Percentiles rank a stretch among this genome's conserved stretches.
Evolutionary conservation across 2,797 vertebrate species (phyloP).

Genomic region (Myiotriccus ornatus): DNA sequence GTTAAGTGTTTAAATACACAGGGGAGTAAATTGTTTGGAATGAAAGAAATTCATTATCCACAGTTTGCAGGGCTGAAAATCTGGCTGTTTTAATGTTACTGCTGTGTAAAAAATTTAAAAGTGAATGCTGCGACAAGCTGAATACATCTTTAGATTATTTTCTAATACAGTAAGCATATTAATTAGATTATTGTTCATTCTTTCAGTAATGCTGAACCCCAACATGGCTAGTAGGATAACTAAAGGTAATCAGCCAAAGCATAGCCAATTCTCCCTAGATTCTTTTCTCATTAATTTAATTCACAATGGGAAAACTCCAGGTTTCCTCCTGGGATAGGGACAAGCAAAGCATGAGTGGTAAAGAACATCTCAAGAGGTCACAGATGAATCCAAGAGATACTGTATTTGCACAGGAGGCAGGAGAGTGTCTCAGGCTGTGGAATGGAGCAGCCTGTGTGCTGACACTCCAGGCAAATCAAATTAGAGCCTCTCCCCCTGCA

Average conservation of each 20-base stretch:
- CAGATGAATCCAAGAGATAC: neutral
- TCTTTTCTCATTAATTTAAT: slow-evolving; percentile 48
- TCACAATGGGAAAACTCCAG: neutral
- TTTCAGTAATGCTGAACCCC: neutral
- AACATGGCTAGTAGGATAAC: neutral
- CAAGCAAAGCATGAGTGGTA: neutral
- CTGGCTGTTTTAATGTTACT: slow-evolving; percentile 50
- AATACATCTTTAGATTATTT: neutral
- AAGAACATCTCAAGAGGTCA: neutral
- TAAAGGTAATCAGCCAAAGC: slow-evolving; percentile 38
- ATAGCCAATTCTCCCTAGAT: slow-evolving; percentile 1
- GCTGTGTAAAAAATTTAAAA: neutral
- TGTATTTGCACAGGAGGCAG: neutral
- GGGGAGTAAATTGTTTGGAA: slow-evolving; percentile 54
- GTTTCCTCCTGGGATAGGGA: neutral
- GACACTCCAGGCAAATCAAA: neutral
- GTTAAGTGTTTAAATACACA: slow-evolving; percentile 51
- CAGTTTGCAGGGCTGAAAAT: slow-evolving; percentile 29
- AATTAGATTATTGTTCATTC: slow-evolving; percentile 50
- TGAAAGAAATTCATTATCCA: slow-evolving; percentile 64
- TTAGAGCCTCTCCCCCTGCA: neutral
- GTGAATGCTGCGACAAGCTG: slow-evolving; percentile 30
- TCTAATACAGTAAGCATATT: slow-evolving; percentile 37
- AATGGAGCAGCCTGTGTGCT: neutral
- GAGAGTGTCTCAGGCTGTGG: neutral